These are phyloP conservation scores for Malurus leucopterus DNA, from an alignment of 2,797 vertebrate species.

Conservation along the genomic window DNA sequence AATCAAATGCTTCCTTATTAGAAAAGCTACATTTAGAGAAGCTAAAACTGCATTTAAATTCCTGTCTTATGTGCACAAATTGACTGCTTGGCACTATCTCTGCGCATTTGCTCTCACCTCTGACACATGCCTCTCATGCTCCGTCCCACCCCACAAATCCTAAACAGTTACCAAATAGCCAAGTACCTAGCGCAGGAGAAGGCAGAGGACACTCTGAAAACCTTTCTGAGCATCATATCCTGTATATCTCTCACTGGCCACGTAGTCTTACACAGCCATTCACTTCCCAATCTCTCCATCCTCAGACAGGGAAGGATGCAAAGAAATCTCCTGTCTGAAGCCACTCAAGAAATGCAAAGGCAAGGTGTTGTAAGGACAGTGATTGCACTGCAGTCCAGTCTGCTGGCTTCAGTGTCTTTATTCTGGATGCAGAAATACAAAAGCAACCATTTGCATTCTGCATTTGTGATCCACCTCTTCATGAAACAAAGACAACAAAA, in stretches of 20 bases:
- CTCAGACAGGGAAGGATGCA: neutral
- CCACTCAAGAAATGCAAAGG: neutral
- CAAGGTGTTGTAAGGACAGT: neutral
- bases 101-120: neutral
- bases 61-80: neutral
- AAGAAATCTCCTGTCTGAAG: neutral
- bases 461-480: neutral
- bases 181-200: neutral
- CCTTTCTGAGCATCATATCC: neutral
- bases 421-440: neutral
- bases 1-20: neutral
- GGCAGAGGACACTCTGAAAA: neutral
- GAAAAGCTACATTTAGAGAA: neutral
- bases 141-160: neutral
- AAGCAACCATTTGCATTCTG: neutral
- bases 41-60: neutral
- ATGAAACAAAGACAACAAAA: neutral
- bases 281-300: neutral
- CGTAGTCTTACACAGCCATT: neutral
- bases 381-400: neutral
- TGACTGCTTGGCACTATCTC: neutral
- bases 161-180: neutral
- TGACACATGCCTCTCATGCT: neutral
- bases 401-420: neutral
- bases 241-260: neutral